Evolutionary conservation across 2,888 invertebrate genomes (phyloP), one percentile per base, ranked within the genome.

Genomic region (Anthrax anthrax): DNA sequence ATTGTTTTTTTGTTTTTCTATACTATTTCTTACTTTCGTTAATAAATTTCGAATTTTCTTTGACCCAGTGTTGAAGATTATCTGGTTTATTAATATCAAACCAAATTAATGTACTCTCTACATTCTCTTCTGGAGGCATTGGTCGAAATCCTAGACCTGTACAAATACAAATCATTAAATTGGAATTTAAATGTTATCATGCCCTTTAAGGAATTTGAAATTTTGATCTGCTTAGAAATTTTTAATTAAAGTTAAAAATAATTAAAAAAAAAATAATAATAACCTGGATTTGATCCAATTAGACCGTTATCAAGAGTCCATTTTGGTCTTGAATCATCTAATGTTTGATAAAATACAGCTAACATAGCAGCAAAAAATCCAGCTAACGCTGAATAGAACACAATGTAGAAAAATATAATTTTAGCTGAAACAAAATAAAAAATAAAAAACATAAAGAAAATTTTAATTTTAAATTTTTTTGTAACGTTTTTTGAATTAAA

Each of bases 71-170:
- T 57, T 80, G 74, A 60, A 81, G 82, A 64, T 88, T 88, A 47
- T 82, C 81, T 61, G 36, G 37, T 16, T 37, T 39, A 76, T 71
- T 89, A 58, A 65, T 57, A 55, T 81, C 85, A 76, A 92, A 96
- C 84, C 92, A 90, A 70, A 98, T 87, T 60, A 98, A 78, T 53
- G 96, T 96, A 67, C 94, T 95, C 67, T 94, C 94, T 57, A 92
- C 89, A 67, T 88, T 91, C 50, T 79, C 78, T 59, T 86, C 85
- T 57, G 91, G 81, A 55, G 90, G 92, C 85, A 91, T 89, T 52
- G 98, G 98, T 64, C 96, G 78, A 74, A 95, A 97, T 55, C 96
- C 96, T 61, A 98, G 78, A 63, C 95, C 92, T 90, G 69, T 16
- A 62, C 59, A 47, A 27, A 27, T 27, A 27, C 9, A 8, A 27